Base-by-base conservation (phyloP, 2,888 invertebrate species). In the Machimus atricapillus region DNA sequence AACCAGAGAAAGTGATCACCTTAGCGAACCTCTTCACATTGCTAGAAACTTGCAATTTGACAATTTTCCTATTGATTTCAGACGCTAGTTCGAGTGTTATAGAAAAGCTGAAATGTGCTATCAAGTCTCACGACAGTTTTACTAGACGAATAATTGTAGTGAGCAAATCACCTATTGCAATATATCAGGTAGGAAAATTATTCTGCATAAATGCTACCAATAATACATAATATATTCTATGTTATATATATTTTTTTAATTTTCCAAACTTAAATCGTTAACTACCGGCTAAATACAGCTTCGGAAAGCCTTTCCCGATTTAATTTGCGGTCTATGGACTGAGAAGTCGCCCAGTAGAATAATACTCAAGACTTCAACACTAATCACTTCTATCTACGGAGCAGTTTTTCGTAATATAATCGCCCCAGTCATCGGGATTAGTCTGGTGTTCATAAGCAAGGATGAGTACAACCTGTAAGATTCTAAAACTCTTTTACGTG, bases 261-360 rank as follows among this genome's bases (percentile, higher is more conserved):
- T 31, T 31, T 31, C 31, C 40, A 8, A 40, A 40, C 12, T 12
- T 46, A 46, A 46, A 46, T 12, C 14, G 16, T 16, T 16, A 16
- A 16, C 14, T 46, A 12, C 12, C 4, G 31, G n/a, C 12, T 31
- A 56, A 66, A 89, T 88, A 31, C 76, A 92, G 92, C 89, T 93
- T 73, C 91, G 93, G 3, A 93, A 93, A 90, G 87, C 90, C 19
- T 90, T 90, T 87, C 92, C 93, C n/a, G 91, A 92, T 89, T 90
- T 93, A 19, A 91, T 92, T 86, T 92, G 93, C 88, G 93, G 92
- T 1, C 90, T 93, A 12, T 93, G 93, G 93, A 92, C 91, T 87
- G 92, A 93, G 87, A 92, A 91, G 87, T 90, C 91, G 8, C 91
- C 92, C 81, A 90, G 91, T 79, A 89, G 87, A 66, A 85, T 91